A percentile compares a stretch with the other conserved stretches of the same genome.
These are phyloP conservation scores for Montipora cactus DNA, from an alignment of 64 coral and sea anemone species.

Conservation along the genomic window DNA sequence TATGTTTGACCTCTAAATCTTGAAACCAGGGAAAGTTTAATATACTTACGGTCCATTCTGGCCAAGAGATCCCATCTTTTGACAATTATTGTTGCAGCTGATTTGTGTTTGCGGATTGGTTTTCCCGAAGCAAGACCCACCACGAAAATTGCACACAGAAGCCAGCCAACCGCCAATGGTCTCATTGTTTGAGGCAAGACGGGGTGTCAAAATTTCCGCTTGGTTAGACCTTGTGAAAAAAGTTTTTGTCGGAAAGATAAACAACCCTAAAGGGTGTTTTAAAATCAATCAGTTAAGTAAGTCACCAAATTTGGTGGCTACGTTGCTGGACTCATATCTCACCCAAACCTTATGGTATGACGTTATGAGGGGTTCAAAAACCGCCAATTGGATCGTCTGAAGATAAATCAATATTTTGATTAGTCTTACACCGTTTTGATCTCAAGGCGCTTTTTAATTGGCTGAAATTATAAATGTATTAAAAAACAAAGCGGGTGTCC, in stretches of 20 bases:
- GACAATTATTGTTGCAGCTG: constrained; percentile 35
- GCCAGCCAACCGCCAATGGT: constrained; percentile 53
- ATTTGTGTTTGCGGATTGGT: constrained; percentile 50
- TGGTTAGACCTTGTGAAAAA: not conserved
- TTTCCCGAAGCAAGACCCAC: constrained; percentile 24
- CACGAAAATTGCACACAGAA: constrained; percentile 33
- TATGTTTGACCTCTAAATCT: not conserved
- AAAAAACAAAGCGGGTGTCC: constrained; percentile 2
- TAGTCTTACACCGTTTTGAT: not conserved
- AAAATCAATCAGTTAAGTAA: constrained; percentile 2
- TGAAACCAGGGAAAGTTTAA: not conserved
- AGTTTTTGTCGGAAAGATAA: not conserved
- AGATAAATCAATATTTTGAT: not conserved
- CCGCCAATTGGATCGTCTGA: constrained; percentile 18
- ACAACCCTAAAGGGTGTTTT: not conserved
- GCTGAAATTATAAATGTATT: not conserved
- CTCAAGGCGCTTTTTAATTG: not conserved
- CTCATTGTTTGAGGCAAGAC: constrained; percentile 3
- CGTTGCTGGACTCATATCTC: constrained; percentile 41
- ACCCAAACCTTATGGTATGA: constrained; percentile 19
- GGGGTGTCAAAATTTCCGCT: not conserved
- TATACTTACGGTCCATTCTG: constrained; percentile 85
- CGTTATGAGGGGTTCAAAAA: constrained; percentile 19
- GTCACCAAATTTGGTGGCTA: constrained; percentile 20
- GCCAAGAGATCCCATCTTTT: constrained; percentile 87